A percentile compares a stretch with the other conserved stretches of the same genome.
These are phyloP conservation scores for Aplysia californica DNA, from an alignment of 1,140 invertebrate species.

Conservation along the genomic window DNA sequence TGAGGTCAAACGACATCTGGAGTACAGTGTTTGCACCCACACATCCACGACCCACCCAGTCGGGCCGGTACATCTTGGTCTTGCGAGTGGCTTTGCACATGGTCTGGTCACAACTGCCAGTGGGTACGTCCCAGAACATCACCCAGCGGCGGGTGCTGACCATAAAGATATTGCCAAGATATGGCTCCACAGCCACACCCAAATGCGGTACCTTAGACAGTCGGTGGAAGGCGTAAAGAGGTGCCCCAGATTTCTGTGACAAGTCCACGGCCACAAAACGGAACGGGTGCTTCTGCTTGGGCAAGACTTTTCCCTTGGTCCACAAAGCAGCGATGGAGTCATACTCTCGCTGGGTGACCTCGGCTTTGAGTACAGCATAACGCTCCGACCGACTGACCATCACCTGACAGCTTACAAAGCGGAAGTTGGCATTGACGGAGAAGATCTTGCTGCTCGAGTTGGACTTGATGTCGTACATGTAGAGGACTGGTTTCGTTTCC, in stretches of 20 bases:
- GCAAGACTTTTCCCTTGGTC: conserved; percentile 41
- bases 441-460: conserved; percentile 33
- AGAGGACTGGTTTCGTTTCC: conserved; percentile 32
- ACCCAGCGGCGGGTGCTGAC: conserved; percentile 42
- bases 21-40: conserved; percentile 37
- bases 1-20: conserved; percentile 26
- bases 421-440: conserved; percentile 34
- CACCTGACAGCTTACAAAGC: conserved; percentile 38
- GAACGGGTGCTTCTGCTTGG: conserved; percentile 41
- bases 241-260: conserved; percentile 33
- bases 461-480: conserved; percentile 36
- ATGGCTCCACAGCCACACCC: conserved; percentile 38
- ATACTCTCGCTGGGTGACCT: conserved; percentile 41
- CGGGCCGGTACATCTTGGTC: conserved; percentile 49
- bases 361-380: conserved; percentile 28
- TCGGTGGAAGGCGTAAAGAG: conserved; percentile 41
- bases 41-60: conserved; percentile 35
- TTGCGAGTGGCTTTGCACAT: conserved; percentile 38
- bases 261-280: conserved; percentile 51
- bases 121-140: conserved; percentile 55
- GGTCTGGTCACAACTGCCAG: conserved; percentile 53
- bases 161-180: conserved; percentile 46
- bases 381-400: conserved; percentile 39
- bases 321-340: conserved; percentile 43
- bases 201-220: conserved; percentile 52